A percentile compares a stretch with the other conserved stretches of the same genome.
These are phyloP conservation scores for Phainopepla nitens DNA, from an alignment of 2,113 vertebrate genomes.

Conservation along the genomic window DNA sequence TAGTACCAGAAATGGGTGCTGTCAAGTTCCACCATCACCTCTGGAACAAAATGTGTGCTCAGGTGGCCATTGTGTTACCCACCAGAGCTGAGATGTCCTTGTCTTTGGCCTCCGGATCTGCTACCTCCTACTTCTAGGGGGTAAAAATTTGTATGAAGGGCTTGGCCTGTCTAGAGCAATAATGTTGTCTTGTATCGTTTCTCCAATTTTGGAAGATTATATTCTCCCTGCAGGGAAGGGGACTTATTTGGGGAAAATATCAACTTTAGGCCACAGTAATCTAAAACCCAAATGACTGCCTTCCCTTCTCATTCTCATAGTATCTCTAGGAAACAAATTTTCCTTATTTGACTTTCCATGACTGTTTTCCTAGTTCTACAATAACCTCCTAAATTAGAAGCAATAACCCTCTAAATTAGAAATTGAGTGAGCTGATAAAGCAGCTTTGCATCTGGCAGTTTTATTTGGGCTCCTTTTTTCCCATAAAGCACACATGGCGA, in stretches of 20 bases:
- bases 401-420: constrained; percentile 11
- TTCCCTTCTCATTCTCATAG: constrained; percentile 62
- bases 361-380: constrained; percentile 57
- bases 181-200: background rate
- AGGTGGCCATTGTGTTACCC: background rate
- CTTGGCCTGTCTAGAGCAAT: background rate
- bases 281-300: background rate
- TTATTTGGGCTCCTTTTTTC: background rate
- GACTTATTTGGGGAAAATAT: background rate
- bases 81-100: fast-evolving
- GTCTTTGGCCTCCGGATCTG: background rate
- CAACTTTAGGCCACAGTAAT: background rate
- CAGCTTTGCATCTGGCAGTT: background rate
- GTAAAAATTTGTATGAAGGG: background rate
- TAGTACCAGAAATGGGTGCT: background rate
- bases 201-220: background rate
- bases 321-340: constrained; percentile 76
- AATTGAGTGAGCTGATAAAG: background rate
- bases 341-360: constrained; percentile 55
- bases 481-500: background rate
- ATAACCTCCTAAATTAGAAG: background rate
- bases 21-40: fast-evolving
- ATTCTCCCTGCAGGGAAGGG: background rate
- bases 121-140: background rate
- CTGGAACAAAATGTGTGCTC: background rate